Evolutionary conservation across 2,888 invertebrate species (phyloP), one percentile per base, ranked within the genome.

Genomic region (Sipha maydis): DNA sequence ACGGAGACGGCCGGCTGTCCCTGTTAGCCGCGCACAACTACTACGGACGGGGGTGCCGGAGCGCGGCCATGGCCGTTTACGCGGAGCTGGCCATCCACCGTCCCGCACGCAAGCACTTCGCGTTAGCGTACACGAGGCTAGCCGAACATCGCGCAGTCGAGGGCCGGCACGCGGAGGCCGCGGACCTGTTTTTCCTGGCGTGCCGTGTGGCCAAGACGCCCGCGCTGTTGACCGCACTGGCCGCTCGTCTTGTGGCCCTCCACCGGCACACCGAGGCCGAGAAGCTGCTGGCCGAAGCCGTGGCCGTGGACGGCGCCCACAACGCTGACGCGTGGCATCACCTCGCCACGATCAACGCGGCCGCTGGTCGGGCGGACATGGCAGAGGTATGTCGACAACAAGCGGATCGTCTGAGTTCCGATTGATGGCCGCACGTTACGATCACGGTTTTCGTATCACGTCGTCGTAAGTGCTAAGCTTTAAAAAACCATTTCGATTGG

Each of bases 281-380:
- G 34, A 71, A 54, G 28, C 17, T 71, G 14, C 38, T 85, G 2
- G 19, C 56, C 34, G 71, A 48, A 0, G 85, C 56, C 2, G 71
- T 79, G 25, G 69, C 79, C 11, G 21, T 5, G 25, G 54, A 79
- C 11, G 78, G 79, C 21, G 9, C 17, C 3, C 19, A 79, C 17
- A 21, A 85, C 21, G 78, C 79, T 0, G 19, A 31, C 3, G 67
- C 34, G 9, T 85, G 85, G 85, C 48, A 34, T 9, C 21, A 85
- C 3, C 7, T 85, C 14, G 41, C 78, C 0, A 19, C 14, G 17
- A 14, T 85, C 5, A 19, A 85, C 71, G 25, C 1, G 8, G 8
- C 8, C 19, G 3, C 3, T 0, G 69, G 69, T 0, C 25, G 9
- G 4, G n/a, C 3, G 7, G n/a, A 71, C 5, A n/a, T 79, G 38